Conservation (phyloP, 1,140 invertebrate genomes). For the Drosophila chauvacae region DNA sequence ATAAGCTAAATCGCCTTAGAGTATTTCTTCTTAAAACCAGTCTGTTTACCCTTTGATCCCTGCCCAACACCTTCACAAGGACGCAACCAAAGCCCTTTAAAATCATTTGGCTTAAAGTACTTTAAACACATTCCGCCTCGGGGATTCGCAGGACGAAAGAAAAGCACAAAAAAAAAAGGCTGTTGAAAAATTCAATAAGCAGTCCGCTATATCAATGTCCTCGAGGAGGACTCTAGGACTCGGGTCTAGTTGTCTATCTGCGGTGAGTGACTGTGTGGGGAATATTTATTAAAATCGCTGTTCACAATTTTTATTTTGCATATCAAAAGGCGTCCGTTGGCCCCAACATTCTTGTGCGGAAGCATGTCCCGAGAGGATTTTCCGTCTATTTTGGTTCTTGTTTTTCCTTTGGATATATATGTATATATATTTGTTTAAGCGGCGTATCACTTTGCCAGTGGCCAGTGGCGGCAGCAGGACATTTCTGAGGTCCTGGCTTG, state of each 20-base stretch:
- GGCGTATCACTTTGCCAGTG: conserved; percentile 34
- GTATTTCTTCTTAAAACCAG: not conserved
- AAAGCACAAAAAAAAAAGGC: conserved; percentile 31
- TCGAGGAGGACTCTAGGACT: conserved; percentile 23
- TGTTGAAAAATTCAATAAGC: conserved; percentile 77
- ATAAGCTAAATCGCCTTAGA: conserved; percentile 1
- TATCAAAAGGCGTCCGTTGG: conserved; percentile 69
- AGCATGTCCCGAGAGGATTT: conserved; percentile 40
- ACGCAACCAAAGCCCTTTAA: conserved; percentile 27
- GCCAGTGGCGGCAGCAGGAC: conserved; percentile 20
- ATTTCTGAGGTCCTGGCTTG: conserved; percentile 34
- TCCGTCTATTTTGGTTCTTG: conserved; percentile 14
- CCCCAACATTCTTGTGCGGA: conserved; percentile 45
- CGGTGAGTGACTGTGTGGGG: conserved; percentile 49
- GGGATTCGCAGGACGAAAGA: conserved; percentile 6
- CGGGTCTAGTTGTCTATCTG: conserved; percentile 35
- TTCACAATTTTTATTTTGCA: conserved; percentile 77
- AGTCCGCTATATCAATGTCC: conserved; percentile 45
- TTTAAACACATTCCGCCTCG: conserved; percentile 25
- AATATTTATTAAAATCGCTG: conserved; percentile 80
- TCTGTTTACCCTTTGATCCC: not conserved
- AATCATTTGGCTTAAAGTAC: conserved; percentile 45
- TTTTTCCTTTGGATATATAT: conserved; percentile 29
- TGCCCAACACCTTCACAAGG: not conserved
- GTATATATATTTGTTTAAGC: conserved; percentile 54